A percentile compares a stretch with the other conserved stretches of the same genome.
Conservation (phyloP, 2,113 vertebrate genomes). For the Ptilorrhoa leucosticta region DNA sequence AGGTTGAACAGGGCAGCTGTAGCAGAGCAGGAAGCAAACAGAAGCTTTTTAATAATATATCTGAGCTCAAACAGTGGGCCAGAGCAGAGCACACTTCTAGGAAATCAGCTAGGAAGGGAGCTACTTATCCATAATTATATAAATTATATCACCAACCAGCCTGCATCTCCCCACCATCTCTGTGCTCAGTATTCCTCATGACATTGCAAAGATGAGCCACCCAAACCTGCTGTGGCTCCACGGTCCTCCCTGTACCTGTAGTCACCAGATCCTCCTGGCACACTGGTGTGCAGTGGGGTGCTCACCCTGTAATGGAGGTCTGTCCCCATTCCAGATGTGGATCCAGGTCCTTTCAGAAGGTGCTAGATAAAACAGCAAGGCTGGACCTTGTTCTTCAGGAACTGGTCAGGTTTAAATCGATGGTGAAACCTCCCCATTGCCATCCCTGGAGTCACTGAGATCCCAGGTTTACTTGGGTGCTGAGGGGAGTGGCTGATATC, state of each 20-base stretch:
- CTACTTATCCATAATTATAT: neutral
- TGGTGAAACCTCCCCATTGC: neutral
- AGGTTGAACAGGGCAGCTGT: neutral
- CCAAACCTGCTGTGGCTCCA: neutral
- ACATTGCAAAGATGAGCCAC: neutral
- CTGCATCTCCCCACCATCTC: neutral
- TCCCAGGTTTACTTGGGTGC: neutral
- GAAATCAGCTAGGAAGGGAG: neutral
- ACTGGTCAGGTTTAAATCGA: fast-evolving
- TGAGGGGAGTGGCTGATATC: neutral
- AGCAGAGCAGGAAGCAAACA: neutral
- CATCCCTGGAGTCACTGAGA: neutral
- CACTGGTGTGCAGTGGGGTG: neutral
- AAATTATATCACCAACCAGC: neutral
- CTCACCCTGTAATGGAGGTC: neutral
- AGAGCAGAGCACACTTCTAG: neutral
- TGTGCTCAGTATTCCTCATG: neutral
- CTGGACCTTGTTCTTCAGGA: neutral
- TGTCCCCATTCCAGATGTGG: neutral
- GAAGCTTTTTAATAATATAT: neutral
- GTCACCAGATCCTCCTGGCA: neutral
- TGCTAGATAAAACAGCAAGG: neutral
- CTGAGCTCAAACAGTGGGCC: neutral
- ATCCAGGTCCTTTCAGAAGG: neutral
- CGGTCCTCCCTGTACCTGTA: fast-evolving